phyloP scores from a whole-genome alignment of 2,797 vertebrate species.

The Agapornis canus region DNA sequence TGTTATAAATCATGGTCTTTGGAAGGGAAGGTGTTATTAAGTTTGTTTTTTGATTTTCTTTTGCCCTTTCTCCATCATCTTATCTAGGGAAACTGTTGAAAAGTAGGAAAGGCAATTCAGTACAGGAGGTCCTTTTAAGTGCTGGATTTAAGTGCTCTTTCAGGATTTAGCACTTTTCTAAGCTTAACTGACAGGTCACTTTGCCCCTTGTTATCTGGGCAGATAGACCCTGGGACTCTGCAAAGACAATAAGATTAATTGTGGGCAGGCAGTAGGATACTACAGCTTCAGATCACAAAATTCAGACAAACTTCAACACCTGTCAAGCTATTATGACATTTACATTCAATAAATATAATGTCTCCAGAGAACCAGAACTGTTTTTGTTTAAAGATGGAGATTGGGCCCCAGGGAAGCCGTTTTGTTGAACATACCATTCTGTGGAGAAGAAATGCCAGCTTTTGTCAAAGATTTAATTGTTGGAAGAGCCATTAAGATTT shows the following conservation, averaged over 20 bases:
- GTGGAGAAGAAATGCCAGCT: constrained; percentile 41
- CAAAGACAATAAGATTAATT: constrained; percentile 50
- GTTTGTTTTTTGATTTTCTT: constrained; percentile 77
- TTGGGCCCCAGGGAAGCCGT: constrained; percentile 54
- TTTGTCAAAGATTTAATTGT: constrained; percentile 62
- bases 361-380: constrained; percentile 51
- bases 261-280: constrained; percentile 15
- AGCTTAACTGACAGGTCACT: constrained; percentile 66
- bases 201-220: constrained; percentile 57
- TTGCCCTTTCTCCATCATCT: constrained; percentile 76
- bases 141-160: constrained; percentile 70
- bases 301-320: constrained; percentile 27
- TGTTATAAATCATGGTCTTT: constrained; percentile 80
- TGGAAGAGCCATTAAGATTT: constrained; percentile 53
- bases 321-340: constrained; percentile 61
- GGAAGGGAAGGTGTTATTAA: constrained; percentile 80
- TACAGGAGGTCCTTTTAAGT: constrained; percentile 68
- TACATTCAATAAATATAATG: constrained; percentile 57
- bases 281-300: constrained; percentile 42
- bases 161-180: constrained; percentile 54
- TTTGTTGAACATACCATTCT: constrained; percentile 43
- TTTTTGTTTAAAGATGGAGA: constrained; percentile 64
- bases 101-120: constrained; percentile 75
- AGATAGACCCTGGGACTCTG: constrained; percentile 46
- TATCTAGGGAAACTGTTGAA: constrained; percentile 71